A percentile compares a stretch with the other conserved stretches of the same genome.
phyloP scores from a whole-genome alignment of 2,888 invertebrate genomes.

The Drosophila meridiana region DNA sequence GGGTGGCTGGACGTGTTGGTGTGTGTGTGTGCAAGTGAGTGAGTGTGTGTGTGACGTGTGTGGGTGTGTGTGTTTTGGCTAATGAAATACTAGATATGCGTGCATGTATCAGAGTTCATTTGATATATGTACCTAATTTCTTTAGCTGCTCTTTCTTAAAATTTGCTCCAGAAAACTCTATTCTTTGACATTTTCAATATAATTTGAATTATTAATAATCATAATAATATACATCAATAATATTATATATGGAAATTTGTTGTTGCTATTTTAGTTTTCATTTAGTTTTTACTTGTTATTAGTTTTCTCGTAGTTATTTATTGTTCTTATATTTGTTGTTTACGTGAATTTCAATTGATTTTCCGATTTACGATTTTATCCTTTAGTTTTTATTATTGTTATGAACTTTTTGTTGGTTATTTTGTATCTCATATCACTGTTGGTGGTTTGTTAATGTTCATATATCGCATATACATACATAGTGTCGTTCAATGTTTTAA shows the following conservation, averaged over 20 bases:
- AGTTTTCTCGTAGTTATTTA: conserved; percentile 10
- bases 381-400: conserved; percentile 17
- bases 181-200: conserved; percentile 22
- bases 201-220: conserved; percentile 25
- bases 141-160: conserved; percentile 25
- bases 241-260: conserved; percentile 43
- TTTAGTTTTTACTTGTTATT: conserved; percentile 12
- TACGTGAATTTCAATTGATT: conserved; percentile 20
- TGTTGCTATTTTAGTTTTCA: conserved; percentile 10
- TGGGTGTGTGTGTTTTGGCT: conserved; percentile 12
- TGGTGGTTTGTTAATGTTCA: conserved; percentile 77
- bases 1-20: not conserved
- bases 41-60: conserved; percentile 2
- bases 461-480: conserved; percentile 40
- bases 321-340: conserved; percentile 17
- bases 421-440: conserved; percentile 79
- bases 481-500: conserved; percentile 17
- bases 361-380: conserved; percentile 10
- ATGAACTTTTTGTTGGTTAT: conserved; percentile 48
- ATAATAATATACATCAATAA: conserved; percentile 54
- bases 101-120: conserved; percentile 25
- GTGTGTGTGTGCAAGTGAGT: conserved; percentile 1
- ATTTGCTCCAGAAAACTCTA: conserved; percentile 20
- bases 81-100: conserved; percentile 36
- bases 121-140: conserved; percentile 36